Evolutionary conservation across 2,888 invertebrate species (phyloP), one percentile per base, ranked within the genome.

Genomic region (Anthophora plumipes): DNA sequence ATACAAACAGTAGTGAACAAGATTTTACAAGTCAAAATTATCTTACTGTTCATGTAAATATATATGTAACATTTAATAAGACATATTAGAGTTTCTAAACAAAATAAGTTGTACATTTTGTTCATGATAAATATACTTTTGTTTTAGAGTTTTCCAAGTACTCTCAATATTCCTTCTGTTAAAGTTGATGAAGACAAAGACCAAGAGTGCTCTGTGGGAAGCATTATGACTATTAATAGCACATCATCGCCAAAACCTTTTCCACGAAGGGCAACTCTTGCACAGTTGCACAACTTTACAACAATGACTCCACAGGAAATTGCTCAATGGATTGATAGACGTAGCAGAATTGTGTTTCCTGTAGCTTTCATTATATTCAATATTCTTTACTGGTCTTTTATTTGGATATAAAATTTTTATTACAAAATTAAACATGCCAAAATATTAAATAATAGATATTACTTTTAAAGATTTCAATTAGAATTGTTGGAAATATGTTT

Each of bases 281-380:
- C 92, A 7, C 90, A 92, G 72, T 85, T 93, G 59, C 91, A 93
- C 71, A 93, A 92, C 67, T 93, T 93, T 57, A 97, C 97, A 63
- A 97, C 97, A 17, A 96, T 97, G 96, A 97, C 97, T 1, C 97
- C 98, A 0, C 97, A 97, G 89, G 97, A 98, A 93, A 97, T 98
- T 74, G 97, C 98, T 83, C 96, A 96, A 69, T 98, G 97, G 97
- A 97, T 98, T 85, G 98, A 98, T 94, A 96, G 95, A 72, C 94
- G 97, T 72, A 96, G 97, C 39, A 95, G 98, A 68, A 94, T 97
- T 50, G 94, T 96, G 1, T 98, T 98, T 92, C 98, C 98, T 0
- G 92, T 96, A 5, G 94, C 96, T 12, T 98, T 98, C 91, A 90
- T 97, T 20, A 95, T 97, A 77, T 98, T 98, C 93, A 98, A 98